phyloP scores from a whole-genome alignment of 2,113 vertebrate species.

The Rhea pennata region DNA sequence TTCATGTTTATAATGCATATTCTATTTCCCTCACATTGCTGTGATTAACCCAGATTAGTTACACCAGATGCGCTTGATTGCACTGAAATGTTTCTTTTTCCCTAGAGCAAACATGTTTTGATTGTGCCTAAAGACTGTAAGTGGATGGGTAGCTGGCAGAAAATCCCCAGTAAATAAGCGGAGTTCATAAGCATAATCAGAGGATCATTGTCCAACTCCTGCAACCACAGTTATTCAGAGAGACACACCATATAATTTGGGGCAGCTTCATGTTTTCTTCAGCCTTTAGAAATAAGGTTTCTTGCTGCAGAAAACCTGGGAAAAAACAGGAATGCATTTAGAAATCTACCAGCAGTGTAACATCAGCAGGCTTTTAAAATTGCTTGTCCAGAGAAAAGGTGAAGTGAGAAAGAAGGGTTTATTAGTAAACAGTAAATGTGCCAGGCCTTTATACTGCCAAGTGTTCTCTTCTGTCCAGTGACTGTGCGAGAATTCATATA shows the following conservation, averaged over 20 bases:
- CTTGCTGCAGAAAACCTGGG: slow-evolving; percentile 40
- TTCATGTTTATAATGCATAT: slow-evolving; percentile 69
- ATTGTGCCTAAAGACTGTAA: slow-evolving; percentile 76
- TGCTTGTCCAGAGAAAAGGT: slow-evolving; percentile 31
- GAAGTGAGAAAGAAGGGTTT: slow-evolving; percentile 48
- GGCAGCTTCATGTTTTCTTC: slow-evolving; percentile 31
- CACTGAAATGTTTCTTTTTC: slow-evolving; percentile 79
- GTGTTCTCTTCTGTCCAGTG: slow-evolving; percentile 57
- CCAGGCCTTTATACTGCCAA: not conserved
- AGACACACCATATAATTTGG: slow-evolving; percentile 45
- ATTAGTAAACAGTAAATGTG: slow-evolving; percentile 20
- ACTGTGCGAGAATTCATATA: not conserved
- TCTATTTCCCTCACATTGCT: slow-evolving; percentile 73
- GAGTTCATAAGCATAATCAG: slow-evolving; percentile 63
- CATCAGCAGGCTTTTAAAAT: slow-evolving; percentile 43
- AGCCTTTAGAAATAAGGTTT: slow-evolving; percentile 40
- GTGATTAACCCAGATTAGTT: slow-evolving; percentile 77
- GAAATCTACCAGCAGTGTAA: slow-evolving; percentile 34
- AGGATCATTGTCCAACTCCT: slow-evolving; percentile 61
- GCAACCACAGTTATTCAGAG: slow-evolving; percentile 50
- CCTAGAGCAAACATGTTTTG: slow-evolving; percentile 75
- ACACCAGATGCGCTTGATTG: slow-evolving; percentile 76
- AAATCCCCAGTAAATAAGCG: slow-evolving; percentile 68
- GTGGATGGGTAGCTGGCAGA: slow-evolving; percentile 70
- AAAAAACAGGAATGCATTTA: slow-evolving; percentile 22